Evolutionary conservation across 2,888 invertebrate genomes (phyloP).

Genomic region (Pristionchus japonicus): DNA sequence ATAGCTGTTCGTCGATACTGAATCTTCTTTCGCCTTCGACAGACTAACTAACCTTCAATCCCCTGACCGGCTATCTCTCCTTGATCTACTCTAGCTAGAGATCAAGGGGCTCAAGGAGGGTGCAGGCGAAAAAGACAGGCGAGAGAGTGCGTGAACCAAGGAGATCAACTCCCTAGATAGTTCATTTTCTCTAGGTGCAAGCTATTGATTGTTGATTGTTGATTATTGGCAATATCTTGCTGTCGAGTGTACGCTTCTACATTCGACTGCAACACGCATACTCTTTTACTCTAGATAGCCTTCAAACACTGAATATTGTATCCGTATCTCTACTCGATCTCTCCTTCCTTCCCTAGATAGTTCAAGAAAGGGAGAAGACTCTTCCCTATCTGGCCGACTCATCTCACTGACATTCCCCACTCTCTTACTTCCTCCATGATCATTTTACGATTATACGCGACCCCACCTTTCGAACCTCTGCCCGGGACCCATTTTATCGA

Average conservation of each 20-base stretch:
- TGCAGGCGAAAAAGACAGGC: not conserved
- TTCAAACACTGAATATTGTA: too few species aligned
- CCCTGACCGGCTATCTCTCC: not conserved
- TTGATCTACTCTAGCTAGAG: not conserved
- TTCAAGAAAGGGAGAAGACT: slow-evolving; percentile 2
- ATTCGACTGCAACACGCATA: too few species aligned
- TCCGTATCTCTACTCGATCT: too few species aligned
- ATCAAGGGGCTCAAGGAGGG: not conserved
- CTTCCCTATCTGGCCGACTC: slow-evolving; percentile 1
- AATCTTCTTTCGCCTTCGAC: too few species aligned
- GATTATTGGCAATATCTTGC: too few species aligned
- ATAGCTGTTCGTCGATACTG: too few species aligned
- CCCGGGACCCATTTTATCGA: not conserved
- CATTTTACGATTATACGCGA: slow-evolving; percentile 25
- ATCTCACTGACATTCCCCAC: slow-evolving; percentile 2
- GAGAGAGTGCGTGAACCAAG: not conserved
- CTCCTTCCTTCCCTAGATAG: too few species aligned
- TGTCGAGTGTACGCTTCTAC: too few species aligned
- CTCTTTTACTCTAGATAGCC: too few species aligned
- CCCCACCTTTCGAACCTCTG: not conserved
- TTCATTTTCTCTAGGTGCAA: too few species aligned
- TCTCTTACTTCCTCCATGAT: slow-evolving; percentile 15
- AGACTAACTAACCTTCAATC: not conserved
- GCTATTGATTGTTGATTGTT: too few species aligned
- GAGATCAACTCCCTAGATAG: not conserved